Conservation (phyloP, 2,888 invertebrate species). For the Aspidiotus rigidus region DNA sequence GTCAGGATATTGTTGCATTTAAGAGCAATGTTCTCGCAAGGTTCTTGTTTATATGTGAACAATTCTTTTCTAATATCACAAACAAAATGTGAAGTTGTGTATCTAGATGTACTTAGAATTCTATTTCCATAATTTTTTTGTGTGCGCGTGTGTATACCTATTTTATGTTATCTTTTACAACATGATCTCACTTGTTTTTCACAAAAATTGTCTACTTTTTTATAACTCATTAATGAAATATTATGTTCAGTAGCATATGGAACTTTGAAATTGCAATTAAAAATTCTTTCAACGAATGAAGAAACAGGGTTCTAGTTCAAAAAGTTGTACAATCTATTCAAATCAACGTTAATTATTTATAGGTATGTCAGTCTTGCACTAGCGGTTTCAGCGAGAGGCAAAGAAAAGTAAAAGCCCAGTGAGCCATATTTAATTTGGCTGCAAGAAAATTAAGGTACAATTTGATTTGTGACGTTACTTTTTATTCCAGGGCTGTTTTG, state of each 20-base stretch:
- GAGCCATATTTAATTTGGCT: no score
- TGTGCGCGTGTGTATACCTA: not conserved
- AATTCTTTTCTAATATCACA: not conserved
- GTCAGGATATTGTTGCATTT: slow-evolving; percentile 4
- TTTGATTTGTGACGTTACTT: no score
- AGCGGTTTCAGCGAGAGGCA: no score
- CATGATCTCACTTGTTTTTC: slow-evolving; percentile 12
- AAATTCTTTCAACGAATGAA: not conserved
- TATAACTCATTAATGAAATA: not conserved
- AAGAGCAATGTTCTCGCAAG: not conserved
- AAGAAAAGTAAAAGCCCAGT: no score
- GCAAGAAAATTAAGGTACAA: no score
- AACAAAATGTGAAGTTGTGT: not conserved
- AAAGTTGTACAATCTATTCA: not conserved
- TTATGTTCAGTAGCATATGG: not conserved
- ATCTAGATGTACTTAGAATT: not conserved
- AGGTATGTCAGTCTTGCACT: no score
- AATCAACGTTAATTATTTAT: not conserved
- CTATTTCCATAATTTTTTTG: not conserved
- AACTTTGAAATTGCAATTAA: no score
- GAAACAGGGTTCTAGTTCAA: not conserved
- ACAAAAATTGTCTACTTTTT: slow-evolving; percentile 5
- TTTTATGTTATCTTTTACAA: not conserved
- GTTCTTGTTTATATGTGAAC: not conserved
- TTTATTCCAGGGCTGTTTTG: no score